Base-by-base conservation (phyloP, 2,113 vertebrate genomes). In the Casuarius casuarius region DNA sequence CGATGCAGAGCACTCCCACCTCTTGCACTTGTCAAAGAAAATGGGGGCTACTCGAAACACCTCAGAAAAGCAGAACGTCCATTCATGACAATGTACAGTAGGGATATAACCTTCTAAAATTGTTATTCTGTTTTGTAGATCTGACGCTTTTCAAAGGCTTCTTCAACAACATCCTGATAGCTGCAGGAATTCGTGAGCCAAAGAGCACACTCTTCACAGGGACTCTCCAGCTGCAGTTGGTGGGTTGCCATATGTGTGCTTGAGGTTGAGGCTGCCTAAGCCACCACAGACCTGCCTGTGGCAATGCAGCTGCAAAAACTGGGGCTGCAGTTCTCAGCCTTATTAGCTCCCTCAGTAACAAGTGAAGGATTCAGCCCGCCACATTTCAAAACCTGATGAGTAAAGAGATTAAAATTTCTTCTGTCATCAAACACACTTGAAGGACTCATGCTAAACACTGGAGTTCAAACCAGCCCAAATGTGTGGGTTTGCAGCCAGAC, bases 331-430 rank as follows among this genome's bases (percentile, higher is more conserved):
- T 44, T 35, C 33, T 73, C 63, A 84, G 49, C 15, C 25, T 42
- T 65, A 21, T 26, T 21, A 59, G 54, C 3, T 84, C 17, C 31
- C 15, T 33, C 1, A 14, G 0, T 1, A 52, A n/a, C 3, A 46
- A 61, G 0, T 5, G 23, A 73, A 79, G 33, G 66, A 56, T 23
- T 61, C 79, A 13, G 79, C 31, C 11, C 28, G 42, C 10, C 8
- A 4, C 26, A 25, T 77, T 66, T 79, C 44, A 79, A 79, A 79
- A 76, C 42, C 14, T 46, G 18, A 26, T 31, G 62, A 83, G 11
- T 51, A 83, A 85, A 91, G 26, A 8, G 56, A 48, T 1, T 62
- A 7, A 67, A 85, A 38, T 68, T 44, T 63, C 66, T 85, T 80
- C 46, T 70, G 29, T 1, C 1, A 9, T 33, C 46, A 85, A 78